These are phyloP conservation scores for Flexamia atlantica DNA, from an alignment of 2,888 invertebrate genomes.

Conservation along the genomic window DNA sequence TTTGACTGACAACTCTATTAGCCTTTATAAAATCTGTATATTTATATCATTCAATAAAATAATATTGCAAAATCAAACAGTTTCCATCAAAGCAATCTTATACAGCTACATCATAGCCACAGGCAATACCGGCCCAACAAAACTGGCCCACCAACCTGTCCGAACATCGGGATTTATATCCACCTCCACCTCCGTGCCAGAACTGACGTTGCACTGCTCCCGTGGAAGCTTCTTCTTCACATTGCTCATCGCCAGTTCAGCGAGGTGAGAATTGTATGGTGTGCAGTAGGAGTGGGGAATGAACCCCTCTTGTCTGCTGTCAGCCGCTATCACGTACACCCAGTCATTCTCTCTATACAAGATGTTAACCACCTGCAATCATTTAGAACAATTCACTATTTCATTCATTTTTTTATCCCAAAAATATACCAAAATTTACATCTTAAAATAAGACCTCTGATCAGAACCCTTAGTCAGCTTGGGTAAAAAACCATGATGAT, in stretches of 20 bases:
- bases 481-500: too few relatives aligned
- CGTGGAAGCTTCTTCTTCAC: slow-evolving; percentile 93
- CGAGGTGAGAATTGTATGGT: slow-evolving; percentile 86
- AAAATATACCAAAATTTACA: too few relatives aligned
- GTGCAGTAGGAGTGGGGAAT: slow-evolving; percentile 97
- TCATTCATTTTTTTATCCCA: too few relatives aligned
- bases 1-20: too few relatives aligned
- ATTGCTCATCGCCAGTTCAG: slow-evolving; percentile 83
- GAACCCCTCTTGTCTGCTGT: slow-evolving; percentile 94
- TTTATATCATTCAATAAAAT: too few relatives aligned
- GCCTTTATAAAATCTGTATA: too few relatives aligned
- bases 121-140: too few relatives aligned
- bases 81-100: too few relatives aligned
- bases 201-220: slow-evolving; percentile 73
- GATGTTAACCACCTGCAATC: slow-evolving; percentile 89
- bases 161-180: slow-evolving; percentile 66
- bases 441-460: too few relatives aligned
- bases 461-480: too few relatives aligned
- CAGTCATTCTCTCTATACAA: slow-evolving; percentile 97
- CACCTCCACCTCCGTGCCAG: slow-evolving; percentile 68
- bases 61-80: too few relatives aligned
- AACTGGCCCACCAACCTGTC: slow-evolving; percentile 58
- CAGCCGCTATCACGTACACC: slow-evolving; percentile 96
- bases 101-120: too few relatives aligned
- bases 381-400: slow-evolving; percentile 1